These are phyloP conservation scores for Drosophila miranda DNA, from an alignment of 1,140 invertebrate species.

Conservation along the genomic window DNA sequence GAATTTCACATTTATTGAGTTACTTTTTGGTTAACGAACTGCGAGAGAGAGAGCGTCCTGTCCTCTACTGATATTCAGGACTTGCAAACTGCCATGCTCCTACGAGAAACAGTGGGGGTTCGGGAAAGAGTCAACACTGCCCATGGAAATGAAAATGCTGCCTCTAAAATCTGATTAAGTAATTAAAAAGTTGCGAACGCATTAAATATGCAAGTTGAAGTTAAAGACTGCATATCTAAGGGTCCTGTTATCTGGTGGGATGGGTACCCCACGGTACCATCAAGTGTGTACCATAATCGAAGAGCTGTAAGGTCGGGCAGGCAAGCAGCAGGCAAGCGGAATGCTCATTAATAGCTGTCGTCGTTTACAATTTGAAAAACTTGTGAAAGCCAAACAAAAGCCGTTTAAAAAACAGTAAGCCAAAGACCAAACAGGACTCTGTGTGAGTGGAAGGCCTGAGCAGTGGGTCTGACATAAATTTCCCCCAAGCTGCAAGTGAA, in stretches of 20 bases:
- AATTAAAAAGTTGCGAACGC: conserved; percentile 63
- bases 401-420: conserved; percentile 24
- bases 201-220: conserved; percentile 74
- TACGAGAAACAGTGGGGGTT: no score
- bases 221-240: conserved; percentile 65
- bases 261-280: conserved; percentile 22
- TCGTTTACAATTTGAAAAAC: conserved; percentile 43
- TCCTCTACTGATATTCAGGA: conserved; percentile 35
- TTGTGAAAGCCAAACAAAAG: conserved; percentile 58
- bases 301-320: neutral
- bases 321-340: neutral
- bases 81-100: neutral
- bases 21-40: conserved; percentile 28
- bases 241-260: no score
- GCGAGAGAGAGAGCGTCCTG: neutral
- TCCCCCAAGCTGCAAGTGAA: conserved; percentile 47
- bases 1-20: conserved; percentile 47
- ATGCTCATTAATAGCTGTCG: conserved; percentile 77
- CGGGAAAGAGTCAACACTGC: no score
- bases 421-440: conserved; percentile 4
- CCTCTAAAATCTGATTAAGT: conserved; percentile 68
- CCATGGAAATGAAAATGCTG: conserved; percentile 25
- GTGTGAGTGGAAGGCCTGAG: neutral
- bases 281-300: conserved; percentile 56
- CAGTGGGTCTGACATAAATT: conserved; percentile 40